phyloP scores from a whole-genome alignment of 1,140 invertebrate genomes.

The Gryllus bimaculatus region DNA sequence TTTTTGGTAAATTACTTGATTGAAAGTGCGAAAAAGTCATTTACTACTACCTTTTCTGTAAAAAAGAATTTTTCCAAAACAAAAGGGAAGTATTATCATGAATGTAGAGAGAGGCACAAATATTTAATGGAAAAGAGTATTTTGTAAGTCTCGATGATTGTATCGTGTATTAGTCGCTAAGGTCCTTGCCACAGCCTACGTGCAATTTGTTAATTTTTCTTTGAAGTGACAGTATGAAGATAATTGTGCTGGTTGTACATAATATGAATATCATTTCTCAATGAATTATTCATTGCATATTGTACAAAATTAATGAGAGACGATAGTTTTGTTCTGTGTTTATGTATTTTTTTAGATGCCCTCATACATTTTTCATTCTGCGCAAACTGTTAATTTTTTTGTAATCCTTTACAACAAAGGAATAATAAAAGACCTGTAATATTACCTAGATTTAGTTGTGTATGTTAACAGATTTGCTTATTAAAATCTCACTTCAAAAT shows the following conservation, averaged over 20 bases:
- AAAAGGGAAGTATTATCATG: neutral
- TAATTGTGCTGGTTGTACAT: constrained; percentile 6
- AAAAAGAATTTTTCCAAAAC: neutral
- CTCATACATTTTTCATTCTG: neutral
- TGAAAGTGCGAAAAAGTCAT: neutral
- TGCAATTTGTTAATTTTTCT: neutral
- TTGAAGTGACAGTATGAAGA: neutral
- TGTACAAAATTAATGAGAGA: neutral
- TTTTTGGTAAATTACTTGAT: constrained; percentile 1
- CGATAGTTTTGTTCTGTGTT: constrained; percentile 6
- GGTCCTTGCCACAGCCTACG: neutral
- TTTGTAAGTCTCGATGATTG: neutral
- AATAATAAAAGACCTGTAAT: constrained; percentile 10
- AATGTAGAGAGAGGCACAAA: neutral
- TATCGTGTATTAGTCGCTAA: neutral
- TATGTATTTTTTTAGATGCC: constrained; percentile 1
- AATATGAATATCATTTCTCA: neutral
- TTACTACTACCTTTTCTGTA: neutral
- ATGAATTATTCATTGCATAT: neutral
- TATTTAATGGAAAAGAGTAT: neutral
- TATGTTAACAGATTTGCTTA: constrained; percentile 17
- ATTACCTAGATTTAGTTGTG: constrained; percentile 10
- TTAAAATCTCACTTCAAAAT: constrained; percentile 13
- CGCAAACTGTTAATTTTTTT: neutral
- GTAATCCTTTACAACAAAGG: neutral